These are phyloP conservation scores for Pseudopipra pipra DNA, from an alignment of 2,113 vertebrate genomes.

Conservation along the genomic window DNA sequence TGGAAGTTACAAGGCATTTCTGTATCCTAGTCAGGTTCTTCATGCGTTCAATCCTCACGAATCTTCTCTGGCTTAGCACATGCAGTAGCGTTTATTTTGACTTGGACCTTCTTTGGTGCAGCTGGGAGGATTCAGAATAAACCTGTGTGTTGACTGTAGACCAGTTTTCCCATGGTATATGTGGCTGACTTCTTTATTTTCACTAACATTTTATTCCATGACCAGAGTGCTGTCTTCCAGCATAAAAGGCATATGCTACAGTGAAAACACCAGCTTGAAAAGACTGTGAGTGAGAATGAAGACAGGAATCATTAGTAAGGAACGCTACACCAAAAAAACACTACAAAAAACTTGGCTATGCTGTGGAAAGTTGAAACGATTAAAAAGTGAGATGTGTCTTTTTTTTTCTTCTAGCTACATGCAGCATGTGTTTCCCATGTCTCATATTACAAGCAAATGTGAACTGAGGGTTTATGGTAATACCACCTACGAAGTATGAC, in stretches of 20 bases:
- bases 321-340: background rate
- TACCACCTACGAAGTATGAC: slow-evolving; percentile 61
- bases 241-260: background rate
- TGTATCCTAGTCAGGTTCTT: background rate
- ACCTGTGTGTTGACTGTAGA: background rate
- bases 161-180: background rate
- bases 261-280: background rate
- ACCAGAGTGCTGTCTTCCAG: background rate
- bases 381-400: slow-evolving; percentile 37
- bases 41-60: background rate
- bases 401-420: slow-evolving; percentile 30
- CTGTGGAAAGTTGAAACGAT: background rate
- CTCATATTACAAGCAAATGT: slow-evolving; percentile 47
- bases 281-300: background rate
- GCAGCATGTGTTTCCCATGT: slow-evolving; percentile 41
- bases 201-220: background rate
- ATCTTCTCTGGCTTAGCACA: background rate
- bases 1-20: background rate
- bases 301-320: background rate
- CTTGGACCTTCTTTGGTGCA: background rate
- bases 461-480: slow-evolving; percentile 38
- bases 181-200: background rate
- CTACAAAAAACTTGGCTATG: background rate
- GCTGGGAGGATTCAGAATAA: background rate
- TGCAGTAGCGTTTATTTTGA: background rate